These are phyloP conservation scores for Pterocles burchelli DNA, from an alignment of 2,113 vertebrate species.

Conservation along the genomic window DNA sequence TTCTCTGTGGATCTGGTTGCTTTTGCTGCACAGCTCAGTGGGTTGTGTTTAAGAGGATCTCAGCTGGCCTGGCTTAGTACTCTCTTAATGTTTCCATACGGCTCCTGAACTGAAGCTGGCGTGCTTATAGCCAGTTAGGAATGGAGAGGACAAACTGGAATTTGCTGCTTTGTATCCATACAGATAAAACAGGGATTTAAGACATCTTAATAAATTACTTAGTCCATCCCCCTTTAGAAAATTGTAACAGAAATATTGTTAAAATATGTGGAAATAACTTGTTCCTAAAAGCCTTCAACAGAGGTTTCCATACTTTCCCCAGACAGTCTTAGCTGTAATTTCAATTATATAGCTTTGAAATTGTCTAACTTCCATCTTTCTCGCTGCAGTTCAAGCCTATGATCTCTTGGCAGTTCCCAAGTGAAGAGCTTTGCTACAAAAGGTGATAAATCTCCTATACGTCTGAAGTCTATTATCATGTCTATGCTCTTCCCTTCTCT, in stretches of 20 bases:
- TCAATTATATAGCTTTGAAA: not conserved
- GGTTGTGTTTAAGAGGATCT: not conserved
- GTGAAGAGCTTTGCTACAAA: not conserved
- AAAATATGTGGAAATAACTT: not conserved
- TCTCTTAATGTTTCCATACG: accelerated
- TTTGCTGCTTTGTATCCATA: not conserved
- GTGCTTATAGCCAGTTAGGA: not conserved
- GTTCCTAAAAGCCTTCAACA: not conserved
- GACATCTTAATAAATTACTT: not conserved
- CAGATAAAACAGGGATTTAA: not conserved
- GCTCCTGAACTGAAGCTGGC: not conserved
- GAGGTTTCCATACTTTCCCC: not conserved
- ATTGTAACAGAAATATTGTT: not conserved
- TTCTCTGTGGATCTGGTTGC: not conserved
- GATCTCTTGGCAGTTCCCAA: not conserved
- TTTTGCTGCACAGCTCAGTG: not conserved
- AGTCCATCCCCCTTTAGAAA: not conserved
- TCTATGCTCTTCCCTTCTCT: not conserved
- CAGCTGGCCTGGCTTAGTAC: not conserved
- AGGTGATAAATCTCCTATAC: not conserved
- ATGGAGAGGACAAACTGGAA: not conserved
- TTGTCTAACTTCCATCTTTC: not conserved
- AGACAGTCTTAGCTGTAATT: not conserved
- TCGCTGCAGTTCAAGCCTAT: not conserved
- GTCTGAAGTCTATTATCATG: not conserved